These are phyloP conservation scores for Chirona hameri DNA, from an alignment of 2,888 invertebrate species.

Conservation along the genomic window DNA sequence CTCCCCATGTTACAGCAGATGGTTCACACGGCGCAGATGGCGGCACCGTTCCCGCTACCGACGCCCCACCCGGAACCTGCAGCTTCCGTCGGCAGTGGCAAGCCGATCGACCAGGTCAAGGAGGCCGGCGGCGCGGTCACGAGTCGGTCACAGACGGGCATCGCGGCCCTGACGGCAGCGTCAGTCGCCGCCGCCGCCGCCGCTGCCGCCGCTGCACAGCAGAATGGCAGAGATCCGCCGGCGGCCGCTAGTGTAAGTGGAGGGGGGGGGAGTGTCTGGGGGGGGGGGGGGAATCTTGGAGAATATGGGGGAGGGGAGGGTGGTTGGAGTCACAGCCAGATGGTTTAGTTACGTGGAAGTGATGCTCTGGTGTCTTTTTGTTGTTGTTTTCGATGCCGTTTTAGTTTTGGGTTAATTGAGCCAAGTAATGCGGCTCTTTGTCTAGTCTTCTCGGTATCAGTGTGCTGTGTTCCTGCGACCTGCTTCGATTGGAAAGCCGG, in stretches of 20 bases:
- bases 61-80: slow-evolving; percentile 49
- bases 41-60: slow-evolving; percentile 48
- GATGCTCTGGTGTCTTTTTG: too few species aligned
- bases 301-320: too few species aligned
- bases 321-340: too few species aligned
- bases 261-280: not conserved
- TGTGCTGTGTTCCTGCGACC: too few species aligned
- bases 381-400: too few species aligned
- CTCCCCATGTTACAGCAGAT: too few species aligned
- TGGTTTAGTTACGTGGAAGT: too few species aligned
- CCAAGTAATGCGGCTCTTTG: too few species aligned
- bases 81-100: slow-evolving; percentile 29
- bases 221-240: slow-evolving; percentile 46
- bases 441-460: too few species aligned
- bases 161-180: slow-evolving; percentile 39
- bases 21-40: slow-evolving; percentile 79
- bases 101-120: slow-evolving; percentile 47
- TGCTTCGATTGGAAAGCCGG: too few species aligned
- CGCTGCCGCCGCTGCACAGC: slow-evolving; percentile 11
- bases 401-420: too few species aligned
- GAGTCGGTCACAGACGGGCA: slow-evolving; percentile 32
- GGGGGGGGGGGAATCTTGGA: too few species aligned
- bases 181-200: not conserved
- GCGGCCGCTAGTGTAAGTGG: not conserved
- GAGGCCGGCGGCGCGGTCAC: slow-evolving; percentile 47